Base-by-base conservation (phyloP, 2,113 vertebrate genomes). In the Pterocles orientalis region DNA sequence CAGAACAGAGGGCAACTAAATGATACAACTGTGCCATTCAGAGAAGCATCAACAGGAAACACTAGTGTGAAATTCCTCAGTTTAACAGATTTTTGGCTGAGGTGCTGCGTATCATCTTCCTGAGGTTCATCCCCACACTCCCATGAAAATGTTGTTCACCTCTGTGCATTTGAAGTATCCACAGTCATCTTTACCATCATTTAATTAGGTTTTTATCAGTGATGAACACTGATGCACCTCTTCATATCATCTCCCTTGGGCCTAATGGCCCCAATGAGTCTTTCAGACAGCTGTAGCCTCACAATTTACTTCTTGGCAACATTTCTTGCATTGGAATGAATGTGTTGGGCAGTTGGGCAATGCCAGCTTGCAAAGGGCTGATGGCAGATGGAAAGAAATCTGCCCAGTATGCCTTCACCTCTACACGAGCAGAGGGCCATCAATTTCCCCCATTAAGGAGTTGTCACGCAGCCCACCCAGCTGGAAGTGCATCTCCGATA, bases 391-490 rank as follows among this genome's bases (percentile, higher is more conserved):
- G 98, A 97, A 95, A 96, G 95, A 98, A 98, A 98, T 98, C 98
- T 98, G 98, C 98, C 97, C 97, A 96, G 95, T 97, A 94, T 95
- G 97, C 95, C 97, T 97, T 97, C 95, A 95, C 97, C 97, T 97
- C 97, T 96, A 97, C 97, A 96, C 3, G 71, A 97, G 96, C 97
- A 97, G 95, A 98, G 97, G 94, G 95, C 93, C 98, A 98, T 98
- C 98, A 97, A 98, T 98, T 98, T 98, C 96, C 94, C 97, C 98
- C 97, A 98, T 98, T 98, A 98, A 98, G 98, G 96, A 98, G 88
- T 96, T 98, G 98, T 98, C 98, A 98, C 82, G 50, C 96, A 98
- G 98, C 98, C 98, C 97, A 98, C 97, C 97, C 98, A 98, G 98
- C 98, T 98, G 98, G 98, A 98, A 97, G 95, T 98, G 94, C 90